phyloP scores from a whole-genome alignment of 1,140 invertebrate species.

The Drosophila sp. region DNA sequence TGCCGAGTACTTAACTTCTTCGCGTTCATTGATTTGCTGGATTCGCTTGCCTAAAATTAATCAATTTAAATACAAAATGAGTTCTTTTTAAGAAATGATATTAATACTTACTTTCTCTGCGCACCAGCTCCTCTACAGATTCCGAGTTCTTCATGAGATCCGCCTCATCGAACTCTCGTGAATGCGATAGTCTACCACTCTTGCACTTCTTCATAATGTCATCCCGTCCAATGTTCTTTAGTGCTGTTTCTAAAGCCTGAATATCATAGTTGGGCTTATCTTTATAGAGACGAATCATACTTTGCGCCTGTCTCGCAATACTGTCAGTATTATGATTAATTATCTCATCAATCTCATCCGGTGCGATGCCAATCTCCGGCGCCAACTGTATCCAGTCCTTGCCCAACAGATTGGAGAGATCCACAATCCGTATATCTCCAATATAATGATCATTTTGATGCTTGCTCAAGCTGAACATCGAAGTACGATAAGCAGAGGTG shows the following conservation, averaged over 20 bases:
- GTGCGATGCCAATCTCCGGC: slow-evolving; percentile 92
- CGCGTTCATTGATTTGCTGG: slow-evolving; percentile 86
- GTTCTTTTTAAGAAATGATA: not conserved
- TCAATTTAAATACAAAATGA: slow-evolving; percentile 12
- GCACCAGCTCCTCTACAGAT: slow-evolving; percentile 87
- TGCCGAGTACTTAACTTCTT: slow-evolving; percentile 90
- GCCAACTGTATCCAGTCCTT: slow-evolving; percentile 97
- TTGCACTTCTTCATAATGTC: slow-evolving; percentile 97
- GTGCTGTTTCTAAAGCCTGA: slow-evolving; percentile 93
- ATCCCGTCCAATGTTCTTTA: slow-evolving; percentile 94
- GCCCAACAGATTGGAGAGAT: slow-evolving; percentile 95
- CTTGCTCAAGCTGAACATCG: slow-evolving; percentile 77
- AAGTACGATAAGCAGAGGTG: slow-evolving; percentile 71
- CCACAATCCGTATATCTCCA: slow-evolving; percentile 90
- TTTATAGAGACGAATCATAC: slow-evolving; percentile 94
- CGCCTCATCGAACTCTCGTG: slow-evolving; percentile 87
- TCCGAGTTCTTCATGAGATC: slow-evolving; percentile 90
- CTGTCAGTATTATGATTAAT: slow-evolving; percentile 94
- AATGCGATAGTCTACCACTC: slow-evolving; percentile 84
- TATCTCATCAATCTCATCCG: slow-evolving; percentile 95
- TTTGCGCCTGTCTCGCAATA: slow-evolving; percentile 94
- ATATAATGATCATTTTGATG: slow-evolving; percentile 84
- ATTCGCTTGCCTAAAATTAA: slow-evolving; percentile 77
- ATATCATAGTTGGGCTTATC: slow-evolving; percentile 85
- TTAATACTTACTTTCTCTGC: slow-evolving; percentile 81